phyloP scores from a whole-genome alignment of 30 jellyfish, hydroid and myxozoan species.

The Hydractinia symbiolongicarpus region DNA sequence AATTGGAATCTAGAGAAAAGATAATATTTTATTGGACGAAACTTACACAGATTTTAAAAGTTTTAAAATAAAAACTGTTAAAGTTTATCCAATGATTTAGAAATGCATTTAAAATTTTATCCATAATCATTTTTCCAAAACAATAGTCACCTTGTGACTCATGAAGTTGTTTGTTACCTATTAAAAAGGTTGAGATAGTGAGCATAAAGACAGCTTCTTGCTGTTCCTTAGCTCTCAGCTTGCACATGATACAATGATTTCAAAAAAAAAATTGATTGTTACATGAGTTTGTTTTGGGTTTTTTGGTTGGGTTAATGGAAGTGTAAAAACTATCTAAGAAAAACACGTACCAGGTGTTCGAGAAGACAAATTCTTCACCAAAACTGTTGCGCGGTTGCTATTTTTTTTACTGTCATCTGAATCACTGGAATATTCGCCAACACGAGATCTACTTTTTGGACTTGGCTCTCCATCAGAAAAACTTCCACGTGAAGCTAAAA shows the following conservation, averaged over 20 bases:
- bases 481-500: constrained; percentile 47
- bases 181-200: too few relatives aligned
- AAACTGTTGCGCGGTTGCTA: constrained; percentile 53
- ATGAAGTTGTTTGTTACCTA: too few relatives aligned
- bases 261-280: too few relatives aligned
- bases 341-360: constrained; percentile 68
- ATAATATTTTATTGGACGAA: too few relatives aligned
- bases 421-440: constrained; percentile 67
- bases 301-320: too few relatives aligned
- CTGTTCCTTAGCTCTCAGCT: too few relatives aligned
- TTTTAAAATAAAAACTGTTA: background rate
- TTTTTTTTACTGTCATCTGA: constrained; percentile 63
- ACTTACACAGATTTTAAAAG: background rate
- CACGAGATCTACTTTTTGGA: constrained; percentile 43
- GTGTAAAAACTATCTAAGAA: too few relatives aligned
- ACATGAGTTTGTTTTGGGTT: too few relatives aligned
- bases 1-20: constrained; percentile 50
- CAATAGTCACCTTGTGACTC: too few relatives aligned
- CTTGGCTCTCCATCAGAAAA: constrained; percentile 76
- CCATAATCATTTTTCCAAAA: too few relatives aligned
- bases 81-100: background rate
- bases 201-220: too few relatives aligned
- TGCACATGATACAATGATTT: too few relatives aligned
- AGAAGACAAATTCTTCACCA: constrained; percentile 55
- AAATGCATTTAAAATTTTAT: background rate